Evolutionary conservation across 2,888 invertebrate species (phyloP).

Genomic region (Bimastos eiseni): DNA sequence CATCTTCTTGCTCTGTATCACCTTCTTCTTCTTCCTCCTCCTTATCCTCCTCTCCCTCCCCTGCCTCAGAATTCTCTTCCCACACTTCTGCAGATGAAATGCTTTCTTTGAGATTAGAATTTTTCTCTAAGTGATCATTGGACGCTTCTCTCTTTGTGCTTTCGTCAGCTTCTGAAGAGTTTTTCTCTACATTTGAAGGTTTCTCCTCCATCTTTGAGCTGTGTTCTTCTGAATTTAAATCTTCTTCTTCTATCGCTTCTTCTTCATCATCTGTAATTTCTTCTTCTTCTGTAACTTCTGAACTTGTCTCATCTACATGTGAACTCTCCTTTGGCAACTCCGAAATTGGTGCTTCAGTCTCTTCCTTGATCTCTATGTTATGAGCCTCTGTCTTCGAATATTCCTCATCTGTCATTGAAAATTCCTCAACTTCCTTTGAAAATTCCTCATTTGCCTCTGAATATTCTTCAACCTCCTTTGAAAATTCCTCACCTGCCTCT

Average conservation of each 20-base stretch:
- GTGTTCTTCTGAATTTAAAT: not conserved
- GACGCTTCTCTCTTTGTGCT: not conserved
- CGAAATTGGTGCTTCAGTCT: too few relatives aligned
- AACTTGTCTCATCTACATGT: not conserved
- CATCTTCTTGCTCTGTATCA: not conserved
- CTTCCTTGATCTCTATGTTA: slow-evolving; percentile 2
- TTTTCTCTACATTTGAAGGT: not conserved
- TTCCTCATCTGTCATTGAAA: not conserved
- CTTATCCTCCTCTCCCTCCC: slow-evolving; percentile 24
- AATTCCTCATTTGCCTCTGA: not conserved
- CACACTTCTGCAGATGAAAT: not conserved
- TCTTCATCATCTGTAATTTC: not conserved
- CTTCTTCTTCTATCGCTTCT: not conserved
- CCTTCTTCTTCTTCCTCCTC: slow-evolving; percentile 26
- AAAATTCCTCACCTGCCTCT: slow-evolving; percentile 24
- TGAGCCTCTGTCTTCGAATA: not conserved
- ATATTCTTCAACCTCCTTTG: not conserved
- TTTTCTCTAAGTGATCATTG: not conserved
- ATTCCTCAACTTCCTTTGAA: not conserved
- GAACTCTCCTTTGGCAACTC: too few relatives aligned
- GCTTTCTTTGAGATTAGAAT: not conserved
- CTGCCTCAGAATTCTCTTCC: not conserved
- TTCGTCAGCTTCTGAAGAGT: not conserved
- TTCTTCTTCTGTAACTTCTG: not conserved
- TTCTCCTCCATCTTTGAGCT: not conserved